Evolutionary conservation across 2,797 vertebrate genomes (phyloP), one percentile per base, ranked within the genome.

Genomic region (Triplophysa yarkandensis): DNA sequence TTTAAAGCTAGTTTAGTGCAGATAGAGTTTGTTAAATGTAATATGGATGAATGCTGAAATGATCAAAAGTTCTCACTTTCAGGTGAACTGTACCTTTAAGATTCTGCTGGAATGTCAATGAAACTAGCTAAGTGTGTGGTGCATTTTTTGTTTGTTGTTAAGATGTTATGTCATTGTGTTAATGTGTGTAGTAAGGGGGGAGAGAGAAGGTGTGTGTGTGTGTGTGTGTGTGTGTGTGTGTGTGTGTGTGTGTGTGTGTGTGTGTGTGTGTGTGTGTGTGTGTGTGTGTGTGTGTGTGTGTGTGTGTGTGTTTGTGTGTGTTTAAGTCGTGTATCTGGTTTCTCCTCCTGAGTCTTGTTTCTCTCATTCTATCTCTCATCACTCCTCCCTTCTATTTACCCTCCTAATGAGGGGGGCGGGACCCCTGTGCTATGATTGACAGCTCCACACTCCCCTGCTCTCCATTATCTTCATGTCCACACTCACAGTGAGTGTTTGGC

Each of bases 331-430:
- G 92, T 92, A 90, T 95, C 93, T 92, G 89, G 89, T 94, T 94
- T 93, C 94, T 84, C 84, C 91, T 89, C 87, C 84, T 82, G 84
- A 73, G 87, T 89, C 86, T 87, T 89, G 83, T 92, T 92, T 92
- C 89, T 87, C 88, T 92, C 57, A n/a, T 32, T 52, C 55, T 41
- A 43, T 77, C 89, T 88, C 87, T 91, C 90, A 89, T 90, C 85
- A 89, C 89, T 43, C 88, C 90, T 88, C 74, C 88, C 91, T 91
- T 93, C 93, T 96, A 94, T 96, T 97, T 95, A 96, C 91, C 92
- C 94, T 95, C 94, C 87, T 98, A 98, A 98, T 95, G 94, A 97
- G 95, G 88, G 92, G 93, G 96, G 96, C 89, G 94, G 95, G 87
- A 88, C 90, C 80, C 81, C 32, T 44, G 76, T 67, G 54, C 54